These are phyloP conservation scores for Caenorhabditis sp. DNA, from an alignment of 2,888 invertebrate species.

Conservation along the genomic window DNA sequence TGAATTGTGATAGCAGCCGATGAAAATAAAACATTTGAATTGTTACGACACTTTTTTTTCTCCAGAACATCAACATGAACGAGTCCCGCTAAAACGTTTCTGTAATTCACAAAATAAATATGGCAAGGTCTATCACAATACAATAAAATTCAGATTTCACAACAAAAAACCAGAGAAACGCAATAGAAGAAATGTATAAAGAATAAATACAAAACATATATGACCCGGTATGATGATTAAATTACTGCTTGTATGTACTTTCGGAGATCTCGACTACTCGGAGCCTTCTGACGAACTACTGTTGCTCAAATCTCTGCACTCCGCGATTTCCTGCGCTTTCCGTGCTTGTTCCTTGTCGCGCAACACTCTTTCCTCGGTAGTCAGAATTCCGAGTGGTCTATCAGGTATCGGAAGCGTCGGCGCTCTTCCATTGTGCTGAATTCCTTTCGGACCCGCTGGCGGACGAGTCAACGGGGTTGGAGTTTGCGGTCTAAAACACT, in stretches of 20 bases:
- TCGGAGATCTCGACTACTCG: no score
- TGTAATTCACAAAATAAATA: constrained; percentile 23
- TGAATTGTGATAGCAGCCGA: constrained; percentile 60
- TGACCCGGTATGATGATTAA: no score
- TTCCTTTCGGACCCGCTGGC: constrained; percentile 25
- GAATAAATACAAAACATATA: background rate
- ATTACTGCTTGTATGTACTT: no score
- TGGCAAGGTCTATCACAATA: constrained; percentile 30
- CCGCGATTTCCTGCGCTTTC: no score
- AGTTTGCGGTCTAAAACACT: constrained; percentile 31
- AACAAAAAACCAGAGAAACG: constrained; percentile 35
- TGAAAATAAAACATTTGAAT: constrained; percentile 54
- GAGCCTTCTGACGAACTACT: no score
- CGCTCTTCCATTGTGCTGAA: constrained; percentile 30
- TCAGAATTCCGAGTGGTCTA: constrained; percentile 5
- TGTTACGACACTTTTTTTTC: constrained; percentile 14
- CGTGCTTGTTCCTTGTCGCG: no score
- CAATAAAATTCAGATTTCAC: constrained; percentile 12
- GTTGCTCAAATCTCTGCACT: no score
- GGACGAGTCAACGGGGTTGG: constrained; percentile 34
- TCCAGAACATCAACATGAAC: background rate
- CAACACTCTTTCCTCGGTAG: background rate
- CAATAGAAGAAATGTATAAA: background rate
- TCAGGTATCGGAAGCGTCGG: background rate
- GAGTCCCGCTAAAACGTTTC: constrained; percentile 12